A percentile compares a stretch with the other conserved stretches of the same genome.
Conservation (phyloP, 2,888 invertebrate species). For the Apodemia duryi region DNA sequence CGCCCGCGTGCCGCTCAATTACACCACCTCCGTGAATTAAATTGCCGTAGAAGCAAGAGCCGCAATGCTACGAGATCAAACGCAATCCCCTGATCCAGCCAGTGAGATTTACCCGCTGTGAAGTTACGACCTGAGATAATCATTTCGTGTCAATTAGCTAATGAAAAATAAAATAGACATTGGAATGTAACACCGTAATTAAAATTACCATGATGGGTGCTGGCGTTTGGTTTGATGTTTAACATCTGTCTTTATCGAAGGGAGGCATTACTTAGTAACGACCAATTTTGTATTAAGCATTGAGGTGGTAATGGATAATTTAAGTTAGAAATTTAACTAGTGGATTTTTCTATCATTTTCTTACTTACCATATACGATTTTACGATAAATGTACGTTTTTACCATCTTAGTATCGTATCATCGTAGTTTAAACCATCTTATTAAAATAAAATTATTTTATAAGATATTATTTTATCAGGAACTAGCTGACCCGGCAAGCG, state of each 20-base stretch:
- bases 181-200: conserved; percentile 59
- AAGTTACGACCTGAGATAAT: conserved; percentile 70
- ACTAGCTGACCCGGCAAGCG: too few relatives aligned
- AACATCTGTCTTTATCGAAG: conserved; percentile 22
- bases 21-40: conserved; percentile 65
- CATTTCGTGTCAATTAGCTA: conserved; percentile 77
- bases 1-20: conserved; percentile 55
- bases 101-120: conserved; percentile 54
- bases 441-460: too few relatives aligned
- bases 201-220: conserved; percentile 65
- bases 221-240: conserved; percentile 61
- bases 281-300: conserved; percentile 13
- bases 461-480: too few relatives aligned
- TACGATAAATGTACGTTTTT: too few relatives aligned
- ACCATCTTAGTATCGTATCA: too few relatives aligned
- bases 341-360: background rate
- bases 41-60: conserved; percentile 52
- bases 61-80: conserved; percentile 61
- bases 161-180: conserved; percentile 74
- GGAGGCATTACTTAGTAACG: conserved; percentile 18
- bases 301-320: background rate
- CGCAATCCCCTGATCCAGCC: conserved; percentile 46
- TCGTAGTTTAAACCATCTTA: too few relatives aligned
- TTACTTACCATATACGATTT: too few relatives aligned
- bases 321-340: conserved; percentile 6